Conservation (phyloP, 2,888 invertebrate species). For the Drosophila helvetica region DNA sequence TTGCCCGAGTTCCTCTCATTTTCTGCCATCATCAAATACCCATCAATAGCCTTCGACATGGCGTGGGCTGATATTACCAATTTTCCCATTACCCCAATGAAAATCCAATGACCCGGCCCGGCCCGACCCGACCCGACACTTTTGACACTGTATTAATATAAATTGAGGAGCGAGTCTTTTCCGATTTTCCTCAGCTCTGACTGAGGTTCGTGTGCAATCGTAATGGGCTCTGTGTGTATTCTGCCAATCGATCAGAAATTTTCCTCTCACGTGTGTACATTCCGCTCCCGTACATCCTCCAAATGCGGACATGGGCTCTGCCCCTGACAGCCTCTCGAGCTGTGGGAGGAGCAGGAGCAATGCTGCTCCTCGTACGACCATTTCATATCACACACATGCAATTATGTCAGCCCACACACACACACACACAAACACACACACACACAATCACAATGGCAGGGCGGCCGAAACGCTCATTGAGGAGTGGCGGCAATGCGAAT, state of each 20-base stretch:
- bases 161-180: conserved; percentile 23
- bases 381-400: conserved; percentile 35
- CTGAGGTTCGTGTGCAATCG: background rate
- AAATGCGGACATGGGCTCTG: conserved; percentile 7
- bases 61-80: conserved; percentile 15
- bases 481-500: background rate
- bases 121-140: conserved; percentile 39
- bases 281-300: background rate
- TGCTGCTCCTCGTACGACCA: background rate
- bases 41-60: background rate
- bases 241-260: background rate
- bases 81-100: background rate
- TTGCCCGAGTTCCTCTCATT: background rate
- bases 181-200: background rate
- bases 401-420: conserved; percentile 34
- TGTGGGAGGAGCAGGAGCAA: background rate
- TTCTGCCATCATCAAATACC: background rate
- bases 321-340: conserved; percentile 38
- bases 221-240: background rate
- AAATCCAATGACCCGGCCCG: conserved; percentile 5
- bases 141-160: conserved; percentile 50
- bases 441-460: too few species aligned
- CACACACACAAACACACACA: background rate
- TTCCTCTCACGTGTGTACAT: background rate
- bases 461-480: conserved; percentile 11